These are phyloP conservation scores for Hyalella azteca DNA, from an alignment of 2,888 invertebrate species.

Conservation along the genomic window DNA sequence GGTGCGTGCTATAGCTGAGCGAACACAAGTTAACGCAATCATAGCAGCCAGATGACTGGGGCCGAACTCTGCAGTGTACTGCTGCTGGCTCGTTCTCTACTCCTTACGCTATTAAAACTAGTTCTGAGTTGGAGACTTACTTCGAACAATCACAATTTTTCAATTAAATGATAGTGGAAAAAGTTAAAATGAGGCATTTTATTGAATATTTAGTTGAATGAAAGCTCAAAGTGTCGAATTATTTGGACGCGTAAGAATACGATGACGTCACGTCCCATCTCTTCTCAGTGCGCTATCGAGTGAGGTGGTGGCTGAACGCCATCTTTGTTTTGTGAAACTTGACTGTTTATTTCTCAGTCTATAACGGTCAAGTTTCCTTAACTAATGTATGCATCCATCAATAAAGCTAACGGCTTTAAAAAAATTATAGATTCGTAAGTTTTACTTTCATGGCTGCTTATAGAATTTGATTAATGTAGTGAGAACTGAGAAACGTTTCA, in stretches of 20 bases:
- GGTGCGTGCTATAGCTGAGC: slow-evolving; percentile 42
- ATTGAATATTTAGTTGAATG: neutral
- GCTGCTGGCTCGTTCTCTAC: slow-evolving; percentile 23
- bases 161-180: neutral
- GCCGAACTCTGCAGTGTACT: slow-evolving; percentile 36
- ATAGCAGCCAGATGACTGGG: slow-evolving; percentile 58
- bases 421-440: no score
- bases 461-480: no score
- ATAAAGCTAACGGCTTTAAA: neutral
- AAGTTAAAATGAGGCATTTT: neutral
- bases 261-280: slow-evolving; percentile 50
- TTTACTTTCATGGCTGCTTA: no score
- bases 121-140: slow-evolving; percentile 18
- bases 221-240: neutral
- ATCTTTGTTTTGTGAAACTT: slow-evolving; percentile 53
- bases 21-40: slow-evolving; percentile 47
- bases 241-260: slow-evolving; percentile 42
- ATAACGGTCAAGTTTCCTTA: slow-evolving; percentile 11
- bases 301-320: slow-evolving; percentile 52
- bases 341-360: neutral
- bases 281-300: slow-evolving; percentile 55
- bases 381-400: slow-evolving; percentile 10
- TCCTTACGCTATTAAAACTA: slow-evolving; percentile 40
- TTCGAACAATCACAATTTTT: neutral
- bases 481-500: no score